A percentile compares a stretch with the other conserved stretches of the same genome.
Conservation (phyloP, 1,140 invertebrate species). For the Nasonia vitripennis region DNA sequence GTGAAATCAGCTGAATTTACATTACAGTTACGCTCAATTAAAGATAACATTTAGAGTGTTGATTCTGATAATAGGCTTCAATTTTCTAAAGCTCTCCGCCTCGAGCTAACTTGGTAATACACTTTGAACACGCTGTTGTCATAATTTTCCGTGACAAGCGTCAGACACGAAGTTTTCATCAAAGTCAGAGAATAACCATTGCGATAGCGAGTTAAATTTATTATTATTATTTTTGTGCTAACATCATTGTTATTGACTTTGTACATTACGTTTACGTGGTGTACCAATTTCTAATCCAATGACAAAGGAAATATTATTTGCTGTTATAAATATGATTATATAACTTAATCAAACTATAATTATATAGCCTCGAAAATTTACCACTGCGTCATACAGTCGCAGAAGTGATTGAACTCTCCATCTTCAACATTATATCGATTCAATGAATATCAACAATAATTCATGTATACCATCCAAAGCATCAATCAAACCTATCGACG, state of each 20-base stretch:
- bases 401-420: too few species aligned
- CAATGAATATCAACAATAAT: too few species aligned
- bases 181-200: background rate
- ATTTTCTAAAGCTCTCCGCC: background rate
- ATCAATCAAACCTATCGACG: too few species aligned
- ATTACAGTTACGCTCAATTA: background rate
- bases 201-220: background rate
- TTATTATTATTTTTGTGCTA: too few species aligned
- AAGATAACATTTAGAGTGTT: conserved; percentile 19
- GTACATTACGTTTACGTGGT: too few species aligned
- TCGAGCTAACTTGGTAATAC: background rate
- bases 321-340: background rate
- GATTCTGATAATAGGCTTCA: conserved; percentile 10
- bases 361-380: too few species aligned
- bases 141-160: conserved; percentile 1
- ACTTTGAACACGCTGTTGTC: background rate
- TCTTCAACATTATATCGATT: too few species aligned
- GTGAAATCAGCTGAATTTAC: conserved; percentile 16
- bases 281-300: too few species aligned
- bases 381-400: too few species aligned
- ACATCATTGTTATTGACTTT: too few species aligned
- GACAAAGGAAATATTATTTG: too few species aligned
- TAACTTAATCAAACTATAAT: background rate
- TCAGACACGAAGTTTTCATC: background rate
- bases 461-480: too few species aligned